Percentiles rank a stretch among this genome's conserved stretches.
phyloP scores from a whole-genome alignment of 2,797 vertebrate species.

The Aratinga solstitialis region DNA sequence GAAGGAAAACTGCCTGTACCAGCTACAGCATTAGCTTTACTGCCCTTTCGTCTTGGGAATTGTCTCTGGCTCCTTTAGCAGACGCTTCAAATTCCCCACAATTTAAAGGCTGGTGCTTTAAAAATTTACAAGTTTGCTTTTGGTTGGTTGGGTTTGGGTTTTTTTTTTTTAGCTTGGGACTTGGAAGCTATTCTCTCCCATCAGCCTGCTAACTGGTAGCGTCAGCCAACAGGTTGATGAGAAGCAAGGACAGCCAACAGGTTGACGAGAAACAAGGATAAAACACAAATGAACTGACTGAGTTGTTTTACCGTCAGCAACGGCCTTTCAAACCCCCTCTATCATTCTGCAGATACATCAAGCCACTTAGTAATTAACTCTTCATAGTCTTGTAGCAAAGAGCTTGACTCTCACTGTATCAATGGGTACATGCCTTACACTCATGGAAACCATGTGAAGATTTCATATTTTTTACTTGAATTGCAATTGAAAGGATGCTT shows the following conservation, averaged over 20 bases:
- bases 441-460: background rate
- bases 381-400: background rate
- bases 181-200: background rate
- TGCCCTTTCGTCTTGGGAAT: background rate
- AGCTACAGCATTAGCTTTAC: background rate
- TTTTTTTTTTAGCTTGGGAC: background rate
- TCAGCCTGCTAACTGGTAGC: background rate
- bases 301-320: background rate
- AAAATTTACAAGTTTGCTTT: background rate
- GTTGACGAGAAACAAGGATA: background rate
- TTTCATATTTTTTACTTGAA: background rate
- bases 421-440: background rate
- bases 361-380: background rate
- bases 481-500: background rate
- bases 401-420: background rate
- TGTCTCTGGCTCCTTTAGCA: background rate
- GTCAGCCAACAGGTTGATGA: background rate
- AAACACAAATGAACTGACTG: background rate
- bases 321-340: background rate
- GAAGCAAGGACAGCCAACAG: background rate
- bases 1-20: background rate
- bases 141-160: background rate
- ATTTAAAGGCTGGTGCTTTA: background rate
- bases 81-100: background rate
- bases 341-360: background rate